A percentile compares a stretch with the other conserved stretches of the same genome.
These are phyloP conservation scores for Parnassius apollo DNA, from an alignment of 2,888 invertebrate species.

Conservation along the genomic window DNA sequence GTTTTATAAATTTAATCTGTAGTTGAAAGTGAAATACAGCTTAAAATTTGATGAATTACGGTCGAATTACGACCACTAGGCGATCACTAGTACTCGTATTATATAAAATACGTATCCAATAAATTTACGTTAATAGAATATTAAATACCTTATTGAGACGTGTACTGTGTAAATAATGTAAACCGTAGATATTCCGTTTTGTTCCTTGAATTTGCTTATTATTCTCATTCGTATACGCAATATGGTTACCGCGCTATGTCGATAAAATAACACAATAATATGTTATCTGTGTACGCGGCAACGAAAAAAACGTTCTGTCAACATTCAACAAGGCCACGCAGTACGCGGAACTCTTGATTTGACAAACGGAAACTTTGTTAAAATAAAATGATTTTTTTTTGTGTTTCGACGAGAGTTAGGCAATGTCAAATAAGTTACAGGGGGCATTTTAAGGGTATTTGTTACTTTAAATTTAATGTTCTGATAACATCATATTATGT, in stretches of 20 bases:
- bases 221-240: constrained; percentile 17
- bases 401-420: constrained; percentile 36
- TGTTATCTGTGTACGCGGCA: constrained; percentile 56
- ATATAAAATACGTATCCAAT: too few species aligned
- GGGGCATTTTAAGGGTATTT: constrained; percentile 55
- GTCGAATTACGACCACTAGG: too few species aligned
- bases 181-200: constrained; percentile 20
- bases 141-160: constrained; percentile 2
- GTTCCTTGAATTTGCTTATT: constrained; percentile 20
- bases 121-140: constrained; percentile 1
- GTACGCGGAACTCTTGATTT: constrained; percentile 63
- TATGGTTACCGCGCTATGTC: constrained; percentile 6
- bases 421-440: constrained; percentile 65
- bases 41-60: too few species aligned
- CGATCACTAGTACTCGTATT: too few species aligned
- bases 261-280: constrained; percentile 64
- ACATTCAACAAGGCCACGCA: constrained; percentile 65
- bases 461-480: constrained; percentile 39
- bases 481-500: constrained; percentile 39
- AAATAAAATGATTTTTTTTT: constrained; percentile 31
- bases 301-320: constrained; percentile 59
- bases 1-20: too few species aligned
- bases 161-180: constrained; percentile 20
- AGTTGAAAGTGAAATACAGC: too few species aligned
- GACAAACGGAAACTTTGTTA: constrained; percentile 37